These are phyloP conservation scores for Alouatta palliata DNA, from an alignment of 2,113 vertebrate genomes.

Conservation along the genomic window DNA sequence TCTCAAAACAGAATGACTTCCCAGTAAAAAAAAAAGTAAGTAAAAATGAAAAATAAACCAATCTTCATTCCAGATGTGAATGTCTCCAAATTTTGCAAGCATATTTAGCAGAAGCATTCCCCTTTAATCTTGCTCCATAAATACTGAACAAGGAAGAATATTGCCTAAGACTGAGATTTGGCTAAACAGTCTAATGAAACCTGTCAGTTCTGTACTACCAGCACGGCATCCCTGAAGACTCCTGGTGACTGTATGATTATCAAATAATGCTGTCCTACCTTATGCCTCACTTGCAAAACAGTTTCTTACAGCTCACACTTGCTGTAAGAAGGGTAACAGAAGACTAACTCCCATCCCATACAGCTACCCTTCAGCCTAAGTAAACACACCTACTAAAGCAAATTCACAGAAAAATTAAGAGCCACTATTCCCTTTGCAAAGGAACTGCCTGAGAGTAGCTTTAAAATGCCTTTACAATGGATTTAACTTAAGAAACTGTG, in stretches of 20 bases:
- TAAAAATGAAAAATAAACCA: background rate
- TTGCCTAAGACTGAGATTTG: slow-evolving; percentile 12
- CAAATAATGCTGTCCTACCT: background rate
- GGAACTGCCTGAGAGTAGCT: background rate
- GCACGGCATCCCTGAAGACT: background rate
- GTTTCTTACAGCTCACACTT: background rate
- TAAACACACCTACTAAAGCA: background rate
- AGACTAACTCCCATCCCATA: background rate
- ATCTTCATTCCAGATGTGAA: background rate
- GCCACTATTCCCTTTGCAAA: background rate
- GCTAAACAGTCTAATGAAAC: slow-evolving; percentile 43
- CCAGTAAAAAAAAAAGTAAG: background rate
- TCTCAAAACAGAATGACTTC: slow-evolving; percentile 17
- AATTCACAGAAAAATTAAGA: background rate
- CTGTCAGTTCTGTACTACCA: background rate
- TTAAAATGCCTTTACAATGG: background rate
- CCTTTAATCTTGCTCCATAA: slow-evolving; percentile 23
- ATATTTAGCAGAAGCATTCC: slow-evolving; percentile 43
- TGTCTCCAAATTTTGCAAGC: slow-evolving; percentile 1
- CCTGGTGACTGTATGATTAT: background rate
- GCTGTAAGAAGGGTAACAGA: background rate
- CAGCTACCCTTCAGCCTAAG: background rate
- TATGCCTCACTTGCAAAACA: background rate
- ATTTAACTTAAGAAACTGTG: background rate
- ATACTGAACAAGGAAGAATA: slow-evolving; percentile 25